Percentiles rank a stretch among this genome's conserved stretches.
phyloP scores from a whole-genome alignment of 2,113 vertebrate genomes.

The Chaetops frenatus region DNA sequence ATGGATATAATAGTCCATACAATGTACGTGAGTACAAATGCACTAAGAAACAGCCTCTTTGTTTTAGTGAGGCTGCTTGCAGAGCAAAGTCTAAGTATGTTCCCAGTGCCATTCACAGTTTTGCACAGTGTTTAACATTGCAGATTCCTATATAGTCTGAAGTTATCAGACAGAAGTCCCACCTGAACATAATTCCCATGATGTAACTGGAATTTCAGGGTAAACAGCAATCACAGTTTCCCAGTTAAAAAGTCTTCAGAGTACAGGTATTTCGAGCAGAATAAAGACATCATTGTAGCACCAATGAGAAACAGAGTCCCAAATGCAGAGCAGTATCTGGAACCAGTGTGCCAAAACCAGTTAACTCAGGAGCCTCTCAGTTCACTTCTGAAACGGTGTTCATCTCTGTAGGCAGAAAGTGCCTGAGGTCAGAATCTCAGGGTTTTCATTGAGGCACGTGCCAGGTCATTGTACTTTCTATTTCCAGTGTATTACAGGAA shows the following conservation, averaged over 20 bases:
- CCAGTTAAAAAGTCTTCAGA: not conserved
- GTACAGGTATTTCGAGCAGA: not conserved
- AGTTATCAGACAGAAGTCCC: not conserved
- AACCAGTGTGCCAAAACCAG: not conserved
- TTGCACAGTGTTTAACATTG: not conserved
- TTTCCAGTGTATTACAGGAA: not conserved
- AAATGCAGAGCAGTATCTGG: not conserved
- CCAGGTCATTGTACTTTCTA: not conserved
- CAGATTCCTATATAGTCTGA: not conserved
- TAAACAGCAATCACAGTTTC: not conserved
- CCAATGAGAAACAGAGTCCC: not conserved
- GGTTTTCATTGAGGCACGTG: not conserved
- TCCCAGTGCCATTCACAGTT: not conserved
- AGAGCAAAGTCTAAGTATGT: not conserved
- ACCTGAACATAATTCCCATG: not conserved
- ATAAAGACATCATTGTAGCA: not conserved
- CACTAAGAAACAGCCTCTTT: not conserved
- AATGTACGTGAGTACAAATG: rapidly evolving
- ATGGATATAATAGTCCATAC: rapidly evolving
- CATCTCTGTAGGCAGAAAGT: not conserved
- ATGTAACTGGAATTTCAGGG: not conserved
- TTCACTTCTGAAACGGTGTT: not conserved
- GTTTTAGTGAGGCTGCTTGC: not conserved
- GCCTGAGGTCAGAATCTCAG: not conserved
- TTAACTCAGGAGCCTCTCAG: not conserved